These are phyloP conservation scores for Anolis apletophallus DNA, from an alignment of 2,797 vertebrate species.

Conservation along the genomic window DNA sequence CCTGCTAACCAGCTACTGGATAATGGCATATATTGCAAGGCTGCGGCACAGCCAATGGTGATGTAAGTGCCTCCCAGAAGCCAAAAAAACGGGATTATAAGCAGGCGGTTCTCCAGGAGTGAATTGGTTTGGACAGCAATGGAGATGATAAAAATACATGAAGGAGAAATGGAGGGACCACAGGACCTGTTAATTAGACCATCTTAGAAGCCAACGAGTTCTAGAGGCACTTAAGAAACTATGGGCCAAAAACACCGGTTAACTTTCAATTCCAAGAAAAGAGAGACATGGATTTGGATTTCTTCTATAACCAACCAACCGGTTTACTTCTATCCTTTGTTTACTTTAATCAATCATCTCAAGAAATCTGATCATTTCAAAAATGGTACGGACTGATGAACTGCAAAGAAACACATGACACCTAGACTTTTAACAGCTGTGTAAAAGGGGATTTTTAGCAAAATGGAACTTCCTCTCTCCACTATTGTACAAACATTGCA, in stretches of 20 bases:
- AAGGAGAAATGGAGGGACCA: not conserved
- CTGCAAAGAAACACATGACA: not conserved
- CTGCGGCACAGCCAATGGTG: conserved; percentile 23
- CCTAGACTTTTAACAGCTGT: not conserved
- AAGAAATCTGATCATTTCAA: no score
- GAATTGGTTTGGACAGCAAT: not conserved
- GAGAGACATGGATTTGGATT: not conserved
- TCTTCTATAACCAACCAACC: not conserved
- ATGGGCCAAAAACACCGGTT: not conserved
- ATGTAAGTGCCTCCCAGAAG: conserved; percentile 7
- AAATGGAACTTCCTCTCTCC: not conserved
- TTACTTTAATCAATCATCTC: not conserved
- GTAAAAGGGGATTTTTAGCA: not conserved
- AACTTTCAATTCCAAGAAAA: not conserved
- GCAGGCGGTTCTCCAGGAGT: not conserved
- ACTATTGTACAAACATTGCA: not conserved
- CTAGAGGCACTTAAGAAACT: not conserved
- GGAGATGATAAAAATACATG: not conserved
- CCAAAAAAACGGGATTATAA: not conserved
- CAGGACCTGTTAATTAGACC: not conserved
- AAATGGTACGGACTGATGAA: not conserved
- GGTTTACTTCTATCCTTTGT: not conserved
- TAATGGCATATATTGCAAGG: conserved; percentile 42
- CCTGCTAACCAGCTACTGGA: conserved; percentile 39
- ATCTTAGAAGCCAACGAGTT: not conserved